A percentile compares a stretch with the other conserved stretches of the same genome.
These are phyloP conservation scores for zebrafish (Danio rerio) DNA, from an alignment of 2,113 vertebrate species.

Conservation along the genomic window DNA sequence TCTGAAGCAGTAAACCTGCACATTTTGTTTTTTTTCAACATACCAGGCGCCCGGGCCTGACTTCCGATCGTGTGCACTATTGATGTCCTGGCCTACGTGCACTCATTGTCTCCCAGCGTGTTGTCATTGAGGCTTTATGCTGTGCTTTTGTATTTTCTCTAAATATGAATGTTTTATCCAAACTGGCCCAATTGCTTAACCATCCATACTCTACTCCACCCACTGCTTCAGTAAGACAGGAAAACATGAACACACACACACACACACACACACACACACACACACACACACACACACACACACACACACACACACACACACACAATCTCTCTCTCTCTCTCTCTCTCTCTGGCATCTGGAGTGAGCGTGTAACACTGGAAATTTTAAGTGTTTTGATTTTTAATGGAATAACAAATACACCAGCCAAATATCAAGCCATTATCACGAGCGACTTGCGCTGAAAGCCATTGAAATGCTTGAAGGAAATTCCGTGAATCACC, in stretches of 20 bases:
- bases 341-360: background rate
- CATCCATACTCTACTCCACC: constrained; percentile 69
- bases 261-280: background rate
- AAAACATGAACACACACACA: constrained; percentile 32
- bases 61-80: constrained; percentile 47
- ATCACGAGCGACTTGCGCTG: background rate
- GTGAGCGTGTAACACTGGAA: background rate
- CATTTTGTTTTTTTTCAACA: background rate
- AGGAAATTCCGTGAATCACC: background rate
- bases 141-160: constrained; percentile 60
- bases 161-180: constrained; percentile 77
- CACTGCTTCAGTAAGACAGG: constrained; percentile 39
- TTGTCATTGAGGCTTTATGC: constrained; percentile 52
- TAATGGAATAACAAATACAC: background rate
- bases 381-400: constrained; percentile 11
- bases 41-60: constrained; percentile 42
- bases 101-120: constrained; percentile 50
- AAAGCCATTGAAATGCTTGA: background rate
- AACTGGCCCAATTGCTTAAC: constrained; percentile 80
- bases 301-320: background rate
- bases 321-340: no score
- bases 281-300: background rate
- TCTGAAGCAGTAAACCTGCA: background rate
- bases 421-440: background rate
- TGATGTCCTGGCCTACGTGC: constrained; percentile 51